These are phyloP conservation scores for Morpho helenor DNA, from an alignment of 2,888 invertebrate genomes.

Conservation along the genomic window DNA sequence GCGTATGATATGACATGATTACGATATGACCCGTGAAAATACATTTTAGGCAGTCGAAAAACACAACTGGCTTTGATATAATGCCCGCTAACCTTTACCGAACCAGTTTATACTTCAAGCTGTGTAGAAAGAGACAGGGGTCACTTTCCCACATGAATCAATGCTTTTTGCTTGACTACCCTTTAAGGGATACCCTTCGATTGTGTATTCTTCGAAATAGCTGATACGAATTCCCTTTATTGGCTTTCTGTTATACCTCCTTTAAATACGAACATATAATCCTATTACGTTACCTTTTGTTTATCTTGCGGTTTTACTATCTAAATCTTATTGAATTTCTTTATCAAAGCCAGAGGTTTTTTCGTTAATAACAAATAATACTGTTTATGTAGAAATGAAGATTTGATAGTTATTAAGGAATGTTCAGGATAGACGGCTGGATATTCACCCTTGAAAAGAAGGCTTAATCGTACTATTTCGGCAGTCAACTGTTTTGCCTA, in stretches of 20 bases:
- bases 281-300: background rate
- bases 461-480: too few species aligned
- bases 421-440: too few species aligned
- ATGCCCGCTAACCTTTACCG: slow-evolving; percentile 3
- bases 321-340: too few species aligned
- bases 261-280: slow-evolving; percentile 5
- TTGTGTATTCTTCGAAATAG: slow-evolving; percentile 22
- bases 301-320: too few species aligned
- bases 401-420: too few species aligned
- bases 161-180: slow-evolving; percentile 45
- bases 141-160: slow-evolving; percentile 59
- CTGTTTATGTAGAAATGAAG: too few species aligned
- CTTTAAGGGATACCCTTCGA: slow-evolving; percentile 27
- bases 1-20: too few species aligned
- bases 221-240: slow-evolving; percentile 19
- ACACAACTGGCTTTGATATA: background rate
- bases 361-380: too few species aligned
- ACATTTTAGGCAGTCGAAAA: background rate
- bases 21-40: background rate
- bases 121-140: slow-evolving; percentile 48
- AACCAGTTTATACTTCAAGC: slow-evolving; percentile 34
- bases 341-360: too few species aligned
- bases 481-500: too few species aligned
- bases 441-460: too few species aligned
- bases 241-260: slow-evolving; percentile 11